Evolutionary conservation across 2,797 vertebrate genomes (phyloP).

Genomic region (Artibeus lituratus): DNA sequence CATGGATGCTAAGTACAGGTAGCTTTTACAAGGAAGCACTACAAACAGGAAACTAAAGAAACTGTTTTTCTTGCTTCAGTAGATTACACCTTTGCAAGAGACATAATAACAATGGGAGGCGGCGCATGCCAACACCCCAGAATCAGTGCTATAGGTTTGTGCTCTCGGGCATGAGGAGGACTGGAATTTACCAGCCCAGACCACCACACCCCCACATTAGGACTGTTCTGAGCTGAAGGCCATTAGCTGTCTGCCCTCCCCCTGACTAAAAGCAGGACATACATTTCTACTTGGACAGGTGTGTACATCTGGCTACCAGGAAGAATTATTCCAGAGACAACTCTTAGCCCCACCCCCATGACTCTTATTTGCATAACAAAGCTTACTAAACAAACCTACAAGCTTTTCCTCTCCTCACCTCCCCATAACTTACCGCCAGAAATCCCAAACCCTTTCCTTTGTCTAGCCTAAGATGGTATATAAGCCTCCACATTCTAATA

Average conservation of each 20-base stretch:
- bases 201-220: not conserved
- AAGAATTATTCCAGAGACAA: not conserved
- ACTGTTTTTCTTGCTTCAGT: not conserved
- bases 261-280: not conserved
- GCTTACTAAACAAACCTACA: not conserved
- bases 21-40: not conserved
- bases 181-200: not conserved
- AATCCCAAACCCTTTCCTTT: not conserved
- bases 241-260: not conserved
- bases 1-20: not conserved
- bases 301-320: not conserved
- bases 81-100: not conserved
- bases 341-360: not conserved
- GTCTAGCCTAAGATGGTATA: not conserved
- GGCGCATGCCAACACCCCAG: not conserved
- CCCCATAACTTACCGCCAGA: not conserved
- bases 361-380: not conserved
- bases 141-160: not conserved
- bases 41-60: not conserved
- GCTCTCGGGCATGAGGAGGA: not conserved
- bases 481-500: not conserved
- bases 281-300: not conserved
- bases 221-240: not conserved
- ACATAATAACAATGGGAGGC: not conserved
- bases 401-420: not conserved